phyloP scores from a whole-genome alignment of 2,888 invertebrate genomes.

The Melitaea athalia region DNA sequence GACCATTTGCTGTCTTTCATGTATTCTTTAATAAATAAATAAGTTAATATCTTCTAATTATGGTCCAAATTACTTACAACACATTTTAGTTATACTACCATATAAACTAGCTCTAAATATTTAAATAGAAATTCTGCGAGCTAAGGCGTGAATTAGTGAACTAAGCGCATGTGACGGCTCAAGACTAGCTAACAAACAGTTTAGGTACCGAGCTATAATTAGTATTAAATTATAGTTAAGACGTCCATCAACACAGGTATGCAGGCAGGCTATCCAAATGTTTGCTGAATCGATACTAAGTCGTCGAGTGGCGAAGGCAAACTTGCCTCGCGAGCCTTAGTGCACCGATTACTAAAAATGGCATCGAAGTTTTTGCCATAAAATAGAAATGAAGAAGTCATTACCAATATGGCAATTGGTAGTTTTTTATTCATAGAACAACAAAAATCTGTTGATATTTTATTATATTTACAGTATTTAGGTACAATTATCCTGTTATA shows the following conservation, averaged over 20 bases:
- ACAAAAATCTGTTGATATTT: background rate
- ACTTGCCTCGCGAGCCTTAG: conserved; percentile 21
- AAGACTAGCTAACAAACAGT: conserved; percentile 10
- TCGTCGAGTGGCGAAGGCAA: conserved; percentile 29
- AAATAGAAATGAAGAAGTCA: no score
- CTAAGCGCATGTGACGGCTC: conserved; percentile 6
- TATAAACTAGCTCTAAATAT: background rate
- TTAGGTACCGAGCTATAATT: conserved; percentile 17
- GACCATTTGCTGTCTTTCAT: no score
- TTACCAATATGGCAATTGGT: no score
- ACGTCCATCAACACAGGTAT: conserved; percentile 23
- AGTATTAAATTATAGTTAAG: conserved; percentile 26
- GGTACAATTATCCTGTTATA: no score
- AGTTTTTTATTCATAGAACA: no score
- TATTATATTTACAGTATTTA: background rate
- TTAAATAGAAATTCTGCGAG: background rate
- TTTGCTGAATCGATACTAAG: conserved; percentile 26
- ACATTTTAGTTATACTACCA: background rate
- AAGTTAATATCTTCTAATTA: no score
- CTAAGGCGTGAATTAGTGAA: conserved; percentile 3
- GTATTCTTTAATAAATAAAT: no score
- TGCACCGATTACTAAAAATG: background rate
- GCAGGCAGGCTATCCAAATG: conserved; percentile 27
- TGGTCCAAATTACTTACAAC: background rate
- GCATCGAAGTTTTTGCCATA: background rate